phyloP scores from a whole-genome alignment of 2,888 invertebrate genomes.

The Nephrotoma appendiculata region DNA sequence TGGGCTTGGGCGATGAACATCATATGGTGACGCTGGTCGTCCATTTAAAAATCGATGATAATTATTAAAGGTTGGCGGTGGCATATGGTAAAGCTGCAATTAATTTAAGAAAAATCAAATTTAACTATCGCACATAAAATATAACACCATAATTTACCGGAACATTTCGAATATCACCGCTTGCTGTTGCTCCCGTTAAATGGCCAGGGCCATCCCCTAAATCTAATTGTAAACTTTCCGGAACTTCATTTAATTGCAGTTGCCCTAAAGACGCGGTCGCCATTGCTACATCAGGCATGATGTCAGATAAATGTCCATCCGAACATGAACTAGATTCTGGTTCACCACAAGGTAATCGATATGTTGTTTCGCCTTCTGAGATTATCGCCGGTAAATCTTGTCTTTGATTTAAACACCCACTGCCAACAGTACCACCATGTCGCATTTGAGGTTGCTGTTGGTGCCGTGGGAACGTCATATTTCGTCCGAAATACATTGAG shows the following conservation, averaged over 20 bases:
- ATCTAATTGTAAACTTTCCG: constrained; percentile 56
- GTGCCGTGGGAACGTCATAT: constrained; percentile 47
- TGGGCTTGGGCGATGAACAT: constrained; percentile 25
- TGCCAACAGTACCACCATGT: constrained; percentile 16
- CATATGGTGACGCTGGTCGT: constrained; percentile 31
- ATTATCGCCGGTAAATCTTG: constrained; percentile 47
- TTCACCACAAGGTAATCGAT: constrained; percentile 21
- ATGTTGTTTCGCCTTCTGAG: constrained; percentile 41
- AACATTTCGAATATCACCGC: constrained; percentile 26
- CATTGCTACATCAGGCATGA: constrained; percentile 90
- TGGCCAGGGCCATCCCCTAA: constrained; percentile 74
- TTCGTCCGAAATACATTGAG: constrained; percentile 39
- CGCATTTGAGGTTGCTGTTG: constrained; percentile 17
- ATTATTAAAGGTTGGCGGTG: constrained; percentile 21
- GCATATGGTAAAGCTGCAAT: constrained; percentile 25
- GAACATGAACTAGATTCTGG: constrained; percentile 43
- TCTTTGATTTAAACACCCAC: constrained; percentile 17
- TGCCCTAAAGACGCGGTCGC: constrained; percentile 62
- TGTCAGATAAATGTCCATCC: constrained; percentile 60
- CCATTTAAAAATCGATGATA: constrained; percentile 30
- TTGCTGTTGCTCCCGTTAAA: constrained; percentile 27
- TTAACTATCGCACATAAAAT: not conserved
- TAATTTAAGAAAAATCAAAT: not conserved
- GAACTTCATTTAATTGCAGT: constrained; percentile 39
- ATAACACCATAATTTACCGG: constrained; percentile 19